Percentiles rank a stretch among this genome's conserved stretches.
These are phyloP conservation scores for Amaurobius ferox DNA, from an alignment of 2,888 invertebrate species.

Conservation along the genomic window DNA sequence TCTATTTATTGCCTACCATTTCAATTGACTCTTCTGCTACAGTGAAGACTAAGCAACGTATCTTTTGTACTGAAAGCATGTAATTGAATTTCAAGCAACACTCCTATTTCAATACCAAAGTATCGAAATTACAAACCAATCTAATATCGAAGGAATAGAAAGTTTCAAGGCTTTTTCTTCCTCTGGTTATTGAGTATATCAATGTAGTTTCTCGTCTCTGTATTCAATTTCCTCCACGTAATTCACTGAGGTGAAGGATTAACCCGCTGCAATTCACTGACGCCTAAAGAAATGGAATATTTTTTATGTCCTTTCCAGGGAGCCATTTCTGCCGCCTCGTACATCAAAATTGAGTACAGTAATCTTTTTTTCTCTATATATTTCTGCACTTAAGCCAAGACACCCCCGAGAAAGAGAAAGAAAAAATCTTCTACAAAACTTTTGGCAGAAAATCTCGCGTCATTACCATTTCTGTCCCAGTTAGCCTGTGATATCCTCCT, in stretches of 20 bases:
- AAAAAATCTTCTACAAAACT: conserved; percentile 23
- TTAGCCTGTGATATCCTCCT: conserved; percentile 30
- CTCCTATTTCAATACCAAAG: not conserved
- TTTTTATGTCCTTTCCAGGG: conserved; percentile 36
- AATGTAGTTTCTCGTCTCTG: not conserved
- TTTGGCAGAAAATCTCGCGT: conserved; percentile 40
- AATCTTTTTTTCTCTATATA: conserved; percentile 31
- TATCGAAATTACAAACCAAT: not conserved
- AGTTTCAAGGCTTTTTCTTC: not conserved
- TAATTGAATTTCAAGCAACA: too few species aligned
- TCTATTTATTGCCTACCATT: too few species aligned
- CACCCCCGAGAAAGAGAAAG: conserved; percentile 1
- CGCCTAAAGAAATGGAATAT: conserved; percentile 43
- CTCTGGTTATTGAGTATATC: not conserved
- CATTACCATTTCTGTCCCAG: conserved; percentile 70
- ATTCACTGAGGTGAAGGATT: conserved; percentile 40
- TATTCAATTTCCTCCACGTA: conserved; percentile 1
- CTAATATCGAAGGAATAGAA: not conserved
- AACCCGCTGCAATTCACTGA: conserved; percentile 29
- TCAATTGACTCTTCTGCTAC: too few species aligned
- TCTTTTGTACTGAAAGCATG: too few species aligned
- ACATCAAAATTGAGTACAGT: conserved; percentile 60
- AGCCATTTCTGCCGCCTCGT: conserved; percentile 62
- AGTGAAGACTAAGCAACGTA: too few species aligned
- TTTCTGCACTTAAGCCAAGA: conserved; percentile 14